A percentile compares a stretch with the other conserved stretches of the same genome.
Evolutionary conservation across 2,113 vertebrate species (phyloP).

Genomic region (Rutilus rutilus): DNA sequence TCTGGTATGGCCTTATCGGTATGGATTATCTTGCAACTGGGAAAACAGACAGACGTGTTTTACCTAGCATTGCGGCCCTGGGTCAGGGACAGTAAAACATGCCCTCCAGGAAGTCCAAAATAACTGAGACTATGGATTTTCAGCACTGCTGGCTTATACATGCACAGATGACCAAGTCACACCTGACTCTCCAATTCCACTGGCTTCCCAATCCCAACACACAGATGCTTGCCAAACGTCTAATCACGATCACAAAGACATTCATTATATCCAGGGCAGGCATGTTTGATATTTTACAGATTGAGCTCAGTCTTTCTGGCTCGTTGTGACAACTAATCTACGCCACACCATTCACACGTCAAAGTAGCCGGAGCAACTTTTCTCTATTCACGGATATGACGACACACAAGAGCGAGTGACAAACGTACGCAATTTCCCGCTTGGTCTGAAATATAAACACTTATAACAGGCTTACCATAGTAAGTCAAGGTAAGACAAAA

Average conservation of each 20-base stretch:
- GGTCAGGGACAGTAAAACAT: slow-evolving; percentile 16
- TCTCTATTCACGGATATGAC: too few relatives aligned
- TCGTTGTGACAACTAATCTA: too few relatives aligned
- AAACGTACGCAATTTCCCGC: too few relatives aligned
- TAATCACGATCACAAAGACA: not conserved
- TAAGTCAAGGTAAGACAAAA: too few relatives aligned
- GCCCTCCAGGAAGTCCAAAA: slow-evolving; percentile 10
- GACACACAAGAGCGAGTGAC: too few relatives aligned
- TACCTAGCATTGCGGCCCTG: not conserved
- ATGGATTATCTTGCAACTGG: not conserved
- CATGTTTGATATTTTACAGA: not conserved
- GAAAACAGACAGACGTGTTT: slow-evolving; percentile 47
- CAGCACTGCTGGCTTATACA: not conserved
- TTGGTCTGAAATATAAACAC: too few relatives aligned
- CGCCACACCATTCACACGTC: too few relatives aligned
- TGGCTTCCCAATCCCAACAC: not conserved
- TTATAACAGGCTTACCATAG: too few relatives aligned
- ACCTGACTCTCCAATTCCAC: not conserved
- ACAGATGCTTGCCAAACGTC: not conserved
- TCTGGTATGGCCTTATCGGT: not conserved
- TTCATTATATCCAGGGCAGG: not conserved
- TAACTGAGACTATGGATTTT: not conserved
- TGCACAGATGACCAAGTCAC: not conserved
- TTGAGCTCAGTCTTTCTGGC: not conserved
- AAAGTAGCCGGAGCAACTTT: too few relatives aligned